phyloP scores from a whole-genome alignment of 2,888 invertebrate genomes.

The Apocheima hispidaria region DNA sequence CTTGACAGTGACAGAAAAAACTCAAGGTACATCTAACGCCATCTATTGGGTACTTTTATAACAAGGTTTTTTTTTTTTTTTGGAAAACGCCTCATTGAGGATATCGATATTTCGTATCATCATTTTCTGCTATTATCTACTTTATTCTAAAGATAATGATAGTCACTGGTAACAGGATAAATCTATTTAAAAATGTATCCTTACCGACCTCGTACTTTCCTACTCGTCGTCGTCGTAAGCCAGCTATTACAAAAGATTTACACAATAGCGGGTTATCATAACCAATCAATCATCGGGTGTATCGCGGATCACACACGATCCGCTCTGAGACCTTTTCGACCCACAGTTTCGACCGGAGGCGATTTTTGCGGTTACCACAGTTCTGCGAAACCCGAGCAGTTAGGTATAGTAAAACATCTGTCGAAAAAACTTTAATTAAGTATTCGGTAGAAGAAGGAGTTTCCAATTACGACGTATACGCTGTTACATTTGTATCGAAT shows the following conservation, averaged over 20 bases:
- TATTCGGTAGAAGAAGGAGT: no score
- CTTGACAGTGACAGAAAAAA: no score
- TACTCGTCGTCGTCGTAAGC: neutral
- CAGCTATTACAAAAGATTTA: conserved; percentile 31
- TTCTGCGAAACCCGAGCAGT: neutral
- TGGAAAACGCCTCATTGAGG: no score
- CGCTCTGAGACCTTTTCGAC: conserved; percentile 7
- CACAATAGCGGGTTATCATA: conserved; percentile 26
- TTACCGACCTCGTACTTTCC: neutral
- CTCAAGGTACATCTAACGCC: no score
- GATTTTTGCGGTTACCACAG: neutral
- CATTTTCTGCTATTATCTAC: no score
- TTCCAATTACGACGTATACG: no score
- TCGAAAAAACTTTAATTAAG: neutral
- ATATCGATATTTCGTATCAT: no score
- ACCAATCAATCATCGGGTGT: conserved; percentile 33
- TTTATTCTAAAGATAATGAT: neutral
- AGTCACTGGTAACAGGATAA: neutral
- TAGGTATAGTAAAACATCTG: neutral
- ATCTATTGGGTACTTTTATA: no score
- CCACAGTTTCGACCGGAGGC: conserved; percentile 18
- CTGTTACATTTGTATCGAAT: no score
- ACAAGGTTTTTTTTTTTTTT: no score
- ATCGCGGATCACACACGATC: conserved; percentile 31
- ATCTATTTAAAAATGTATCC: neutral